phyloP scores from a whole-genome alignment of 2,113 vertebrate genomes.

The Siniperca chuatsi region DNA sequence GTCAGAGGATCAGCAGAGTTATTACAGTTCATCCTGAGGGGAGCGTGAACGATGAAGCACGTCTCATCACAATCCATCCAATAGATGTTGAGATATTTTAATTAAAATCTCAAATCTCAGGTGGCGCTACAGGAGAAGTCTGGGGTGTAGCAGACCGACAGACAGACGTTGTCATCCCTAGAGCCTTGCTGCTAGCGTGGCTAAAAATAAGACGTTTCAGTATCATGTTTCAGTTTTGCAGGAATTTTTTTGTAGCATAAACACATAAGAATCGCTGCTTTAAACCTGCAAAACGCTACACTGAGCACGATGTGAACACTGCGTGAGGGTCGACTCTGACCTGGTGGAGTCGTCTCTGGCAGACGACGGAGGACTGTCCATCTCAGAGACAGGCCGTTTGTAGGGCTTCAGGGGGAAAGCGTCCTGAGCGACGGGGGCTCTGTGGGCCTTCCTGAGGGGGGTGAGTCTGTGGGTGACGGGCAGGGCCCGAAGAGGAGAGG shows the following conservation, averaged over 20 bases:
- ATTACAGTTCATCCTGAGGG: too few species aligned
- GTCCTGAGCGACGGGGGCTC: neutral
- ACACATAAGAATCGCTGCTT: neutral
- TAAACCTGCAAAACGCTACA: neutral
- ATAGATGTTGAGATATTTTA: too few species aligned
- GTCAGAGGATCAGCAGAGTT: too few species aligned
- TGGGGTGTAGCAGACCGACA: too few species aligned
- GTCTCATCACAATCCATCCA: too few species aligned
- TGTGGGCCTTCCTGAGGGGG: constrained; percentile 37
- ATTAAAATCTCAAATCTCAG: too few species aligned
- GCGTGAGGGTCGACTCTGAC: constrained; percentile 50
- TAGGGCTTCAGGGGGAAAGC: neutral
- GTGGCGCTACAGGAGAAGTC: neutral
- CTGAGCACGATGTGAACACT: too few species aligned
- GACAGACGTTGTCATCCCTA: neutral
- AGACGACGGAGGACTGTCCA: neutral
- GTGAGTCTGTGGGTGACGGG: constrained; percentile 52
- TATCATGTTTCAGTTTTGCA: neutral
- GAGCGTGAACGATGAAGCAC: too few species aligned
- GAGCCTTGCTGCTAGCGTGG: neutral
- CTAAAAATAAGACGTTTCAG: neutral
- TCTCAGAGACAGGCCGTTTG: constrained; percentile 6
- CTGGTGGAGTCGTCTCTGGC: constrained; percentile 45
- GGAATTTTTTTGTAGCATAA: too few species aligned
- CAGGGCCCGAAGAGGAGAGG: constrained; percentile 78